A percentile compares a stretch with the other conserved stretches of the same genome.
These are phyloP conservation scores for Agrilus cyanescens DNA, from an alignment of 2,888 invertebrate genomes.

Conservation along the genomic window DNA sequence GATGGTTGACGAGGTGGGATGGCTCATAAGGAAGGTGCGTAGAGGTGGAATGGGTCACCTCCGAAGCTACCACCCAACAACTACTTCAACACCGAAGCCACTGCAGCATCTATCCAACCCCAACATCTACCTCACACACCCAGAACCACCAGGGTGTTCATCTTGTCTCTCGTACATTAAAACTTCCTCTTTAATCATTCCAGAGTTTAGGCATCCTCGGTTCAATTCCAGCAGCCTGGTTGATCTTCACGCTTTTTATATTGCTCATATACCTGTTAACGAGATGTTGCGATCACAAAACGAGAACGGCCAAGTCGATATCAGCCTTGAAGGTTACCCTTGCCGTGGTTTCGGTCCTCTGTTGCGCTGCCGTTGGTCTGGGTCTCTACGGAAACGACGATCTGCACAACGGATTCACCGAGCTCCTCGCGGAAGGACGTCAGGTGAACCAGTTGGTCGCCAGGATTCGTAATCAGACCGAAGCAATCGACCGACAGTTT, in stretches of 20 bases:
- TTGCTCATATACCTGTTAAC: constrained; percentile 87
- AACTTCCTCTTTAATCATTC: constrained; percentile 23
- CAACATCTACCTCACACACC: no score
- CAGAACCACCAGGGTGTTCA: no score
- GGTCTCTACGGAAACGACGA: constrained; percentile 92
- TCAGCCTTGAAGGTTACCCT: constrained; percentile 73
- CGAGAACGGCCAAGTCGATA: constrained; percentile 77
- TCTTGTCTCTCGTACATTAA: no score
- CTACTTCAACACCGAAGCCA: no score
- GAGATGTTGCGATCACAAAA: constrained; percentile 90
- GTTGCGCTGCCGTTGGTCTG: constrained; percentile 81
- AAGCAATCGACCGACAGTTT: constrained; percentile 62
- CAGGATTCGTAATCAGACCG: constrained; percentile 72
- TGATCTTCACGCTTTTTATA: constrained; percentile 79
- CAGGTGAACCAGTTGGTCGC: constrained; percentile 71
- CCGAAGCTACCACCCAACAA: no score
- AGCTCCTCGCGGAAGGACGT: constrained; percentile 66
- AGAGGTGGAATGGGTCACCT: no score
- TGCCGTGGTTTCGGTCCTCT: constrained; percentile 72
- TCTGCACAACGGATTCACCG: constrained; percentile 79
- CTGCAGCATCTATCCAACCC: no score
- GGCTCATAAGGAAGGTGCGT: no score
- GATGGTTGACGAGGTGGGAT: no score
- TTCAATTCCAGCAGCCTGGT: constrained; percentile 86
- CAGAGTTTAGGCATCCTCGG: constrained; percentile 90